These are phyloP conservation scores for Drosophila subpulchrella DNA, from an alignment of 1,140 invertebrate genomes.

Conservation along the genomic window DNA sequence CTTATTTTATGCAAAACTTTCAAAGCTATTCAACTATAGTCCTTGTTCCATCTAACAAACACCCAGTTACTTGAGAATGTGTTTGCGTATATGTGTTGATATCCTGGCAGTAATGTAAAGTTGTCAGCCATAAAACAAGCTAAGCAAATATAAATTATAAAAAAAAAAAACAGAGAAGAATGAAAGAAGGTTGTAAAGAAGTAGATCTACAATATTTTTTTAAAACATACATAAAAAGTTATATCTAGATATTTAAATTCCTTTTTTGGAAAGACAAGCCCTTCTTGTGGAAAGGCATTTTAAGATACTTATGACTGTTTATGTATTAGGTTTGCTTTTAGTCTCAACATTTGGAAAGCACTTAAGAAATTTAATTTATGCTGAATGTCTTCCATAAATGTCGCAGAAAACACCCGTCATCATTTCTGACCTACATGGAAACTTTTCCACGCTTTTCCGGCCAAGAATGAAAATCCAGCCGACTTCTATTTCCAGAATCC, in stretches of 20 bases:
- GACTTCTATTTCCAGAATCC: neutral
- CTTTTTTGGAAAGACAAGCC: too few species aligned
- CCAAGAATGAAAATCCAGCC: neutral
- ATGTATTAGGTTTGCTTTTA: too few species aligned
- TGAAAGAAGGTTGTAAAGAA: constrained; percentile 7
- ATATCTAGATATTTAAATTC: too few species aligned
- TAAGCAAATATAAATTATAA: constrained; percentile 6
- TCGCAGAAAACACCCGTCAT: constrained; percentile 1
- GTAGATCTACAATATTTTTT: neutral
- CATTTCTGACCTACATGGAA: constrained; percentile 29
- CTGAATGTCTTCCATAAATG: neutral
- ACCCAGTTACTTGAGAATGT: constrained; percentile 51
- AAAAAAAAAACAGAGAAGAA: constrained; percentile 15
- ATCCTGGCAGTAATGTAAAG: constrained; percentile 25
- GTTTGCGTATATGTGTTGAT: constrained; percentile 20
- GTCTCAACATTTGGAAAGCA: too few species aligned
- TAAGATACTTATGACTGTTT: too few species aligned
- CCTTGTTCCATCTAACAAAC: constrained; percentile 20
- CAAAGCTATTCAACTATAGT: constrained; percentile 54
- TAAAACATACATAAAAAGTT: too few species aligned
- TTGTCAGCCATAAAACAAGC: constrained; percentile 61
- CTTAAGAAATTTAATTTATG: constrained; percentile 3
- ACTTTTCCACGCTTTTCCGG: constrained; percentile 13
- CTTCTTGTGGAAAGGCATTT: too few species aligned
- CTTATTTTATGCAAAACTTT: constrained; percentile 63